Conservation (phyloP, 2,888 invertebrate species). For the Poecilus cupreus region DNA sequence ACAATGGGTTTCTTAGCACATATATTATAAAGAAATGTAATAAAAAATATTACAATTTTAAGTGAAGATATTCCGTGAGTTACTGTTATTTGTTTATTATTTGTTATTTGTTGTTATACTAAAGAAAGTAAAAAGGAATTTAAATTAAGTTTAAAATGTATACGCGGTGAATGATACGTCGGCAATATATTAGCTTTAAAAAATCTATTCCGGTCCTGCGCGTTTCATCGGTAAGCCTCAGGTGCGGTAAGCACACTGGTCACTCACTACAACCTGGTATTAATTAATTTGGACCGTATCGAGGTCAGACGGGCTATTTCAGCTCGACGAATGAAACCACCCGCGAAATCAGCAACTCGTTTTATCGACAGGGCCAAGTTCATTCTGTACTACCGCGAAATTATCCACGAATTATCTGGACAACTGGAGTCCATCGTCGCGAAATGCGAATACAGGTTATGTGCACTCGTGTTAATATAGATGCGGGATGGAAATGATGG, state of each 20-base stretch:
- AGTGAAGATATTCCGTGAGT: no score
- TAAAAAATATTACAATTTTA: no score
- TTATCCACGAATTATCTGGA: neutral
- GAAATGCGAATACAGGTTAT: conserved; percentile 23
- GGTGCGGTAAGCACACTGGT: neutral
- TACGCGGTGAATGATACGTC: no score
- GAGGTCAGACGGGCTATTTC: conserved; percentile 42
- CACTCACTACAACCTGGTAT: conserved; percentile 9
- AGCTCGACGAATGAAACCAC: conserved; percentile 11
- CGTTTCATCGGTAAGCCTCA: neutral
- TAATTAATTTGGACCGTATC: conserved; percentile 46
- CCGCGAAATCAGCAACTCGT: conserved; percentile 37
- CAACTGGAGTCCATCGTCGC: neutral
- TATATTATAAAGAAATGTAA: no score
- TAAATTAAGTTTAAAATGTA: no score
- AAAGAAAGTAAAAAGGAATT: no score
- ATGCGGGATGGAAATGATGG: neutral
- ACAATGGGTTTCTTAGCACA: no score
- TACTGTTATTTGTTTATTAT: no score
- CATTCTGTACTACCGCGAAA: neutral
- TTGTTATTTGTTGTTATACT: no score
- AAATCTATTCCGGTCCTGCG: no score
- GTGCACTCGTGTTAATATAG: conserved; percentile 11
- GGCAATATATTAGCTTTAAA: no score
- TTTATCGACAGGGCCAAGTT: neutral